phyloP scores from a whole-genome alignment of 2,113 vertebrate genomes.

The Brachyhypopomus gauderio region DNA sequence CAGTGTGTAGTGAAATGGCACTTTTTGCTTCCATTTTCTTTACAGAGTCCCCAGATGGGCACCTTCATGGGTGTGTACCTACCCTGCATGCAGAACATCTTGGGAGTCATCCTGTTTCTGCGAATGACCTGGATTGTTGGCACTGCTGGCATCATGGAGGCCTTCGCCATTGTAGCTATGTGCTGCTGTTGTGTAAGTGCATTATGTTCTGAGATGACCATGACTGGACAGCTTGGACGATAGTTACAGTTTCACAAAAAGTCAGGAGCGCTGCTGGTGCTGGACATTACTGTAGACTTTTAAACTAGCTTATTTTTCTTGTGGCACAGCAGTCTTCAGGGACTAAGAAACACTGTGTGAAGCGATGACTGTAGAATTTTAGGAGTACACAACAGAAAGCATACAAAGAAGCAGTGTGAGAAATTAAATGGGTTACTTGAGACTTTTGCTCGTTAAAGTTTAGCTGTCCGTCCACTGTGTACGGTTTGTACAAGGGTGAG shows the following conservation, averaged over 20 bases:
- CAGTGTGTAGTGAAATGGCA: not conserved
- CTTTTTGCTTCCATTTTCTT: not conserved
- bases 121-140: constrained; percentile 97
- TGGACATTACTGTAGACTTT: not conserved
- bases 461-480: constrained; percentile 55
- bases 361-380: not conserved
- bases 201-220: not conserved
- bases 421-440: constrained; percentile 39
- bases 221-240: not conserved
- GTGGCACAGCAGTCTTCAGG: not conserved
- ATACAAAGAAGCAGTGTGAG: constrained; percentile 16
- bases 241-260: not conserved
- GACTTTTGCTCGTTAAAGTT: constrained; percentile 59
- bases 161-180: constrained; percentile 88
- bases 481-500: constrained; percentile 39
- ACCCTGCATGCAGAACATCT: constrained; percentile 95
- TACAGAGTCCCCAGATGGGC: constrained; percentile 89
- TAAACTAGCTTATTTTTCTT: not conserved
- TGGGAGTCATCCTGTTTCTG: constrained; percentile 95
- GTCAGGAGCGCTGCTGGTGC: not conserved
- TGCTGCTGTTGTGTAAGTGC: constrained; percentile 92
- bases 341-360: not conserved
- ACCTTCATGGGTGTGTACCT: constrained; percentile 97
- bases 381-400: not conserved
- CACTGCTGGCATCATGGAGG: constrained; percentile 88